Evolutionary conservation across 2,888 invertebrate species (phyloP).

Genomic region (Pyrrhia umbra): DNA sequence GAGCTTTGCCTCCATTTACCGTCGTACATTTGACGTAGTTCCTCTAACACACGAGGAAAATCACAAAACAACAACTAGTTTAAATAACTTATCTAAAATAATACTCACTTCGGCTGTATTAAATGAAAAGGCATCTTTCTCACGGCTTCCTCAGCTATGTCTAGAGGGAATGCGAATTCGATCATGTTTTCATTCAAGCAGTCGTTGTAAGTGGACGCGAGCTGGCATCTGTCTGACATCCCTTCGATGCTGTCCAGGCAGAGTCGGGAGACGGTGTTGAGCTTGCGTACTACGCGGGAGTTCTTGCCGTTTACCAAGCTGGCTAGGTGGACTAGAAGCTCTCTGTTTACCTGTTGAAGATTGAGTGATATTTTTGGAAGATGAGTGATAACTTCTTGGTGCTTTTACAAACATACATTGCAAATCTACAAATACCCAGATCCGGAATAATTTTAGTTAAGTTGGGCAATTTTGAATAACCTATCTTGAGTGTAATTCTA

Average conservation of each 20-base stretch:
- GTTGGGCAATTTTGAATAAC: too few relatives aligned
- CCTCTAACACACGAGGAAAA: background rate
- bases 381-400: too few relatives aligned
- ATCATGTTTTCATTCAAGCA: constrained; percentile 86
- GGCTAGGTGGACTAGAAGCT: constrained; percentile 82
- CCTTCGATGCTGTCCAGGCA: constrained; percentile 86
- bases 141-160: constrained; percentile 85
- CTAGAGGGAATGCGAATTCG: constrained; percentile 85
- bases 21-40: background rate
- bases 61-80: background rate
- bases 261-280: constrained; percentile 82
- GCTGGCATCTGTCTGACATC: constrained; percentile 83
- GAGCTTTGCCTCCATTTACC: too few relatives aligned
- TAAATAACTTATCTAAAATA: background rate
- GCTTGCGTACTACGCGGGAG: constrained; percentile 83
- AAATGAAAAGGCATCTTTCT: constrained; percentile 87
- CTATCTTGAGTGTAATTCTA: too few relatives aligned
- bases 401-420: too few relatives aligned
- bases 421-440: too few relatives aligned
- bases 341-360: constrained; percentile 79
- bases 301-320: constrained; percentile 85
- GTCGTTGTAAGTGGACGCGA: constrained; percentile 86
- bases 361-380: too few relatives aligned
- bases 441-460: too few relatives aligned
- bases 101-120: constrained; percentile 85